Base-by-base conservation (phyloP, 2,113 vertebrate species). In the Heterochromis multidens region DNA sequence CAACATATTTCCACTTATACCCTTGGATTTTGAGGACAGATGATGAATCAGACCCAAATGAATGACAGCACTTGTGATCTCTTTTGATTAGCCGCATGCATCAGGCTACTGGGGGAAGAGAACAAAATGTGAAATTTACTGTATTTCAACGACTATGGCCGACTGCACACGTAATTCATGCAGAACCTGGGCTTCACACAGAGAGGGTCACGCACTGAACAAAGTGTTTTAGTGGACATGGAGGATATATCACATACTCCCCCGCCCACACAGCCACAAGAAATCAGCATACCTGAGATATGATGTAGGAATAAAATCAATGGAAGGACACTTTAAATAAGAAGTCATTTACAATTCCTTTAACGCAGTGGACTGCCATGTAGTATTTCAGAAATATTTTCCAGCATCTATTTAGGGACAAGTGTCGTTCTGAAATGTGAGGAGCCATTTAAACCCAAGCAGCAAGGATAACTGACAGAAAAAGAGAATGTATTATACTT, bases 21-120 rank as follows among this genome's bases (percentile, higher is more conserved):
- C 7, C 59, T 79, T 58, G 49, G 81, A 89, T 88, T 61, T 82
- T 46, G 10, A 81, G 76, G 78, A 80, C 56, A 72, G 85, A 84
- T 79, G 80, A 90, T 88, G 84, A 88, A 89, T 89, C 83, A 61
- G 81, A 23, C 70, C 83, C 57, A 77, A 80, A 62, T 83, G 81
- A 82, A 82, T 80, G 87, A 81, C 88, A 84, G 70, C 4, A 25
- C 61, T 78, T 88, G 57, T 78, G 83, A 91, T 91, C 21, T 84
- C 54, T 80, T 88, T 80, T 89, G 74, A 91, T 87, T 87, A 63
- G 67, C 31, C 1, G 49, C 33, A 87, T 79, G 19, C 81, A 80
- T 86, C 56, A 77, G 37, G 65, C 79, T 72, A 59, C 79, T 61
- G 65, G 13, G 72, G 16, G 83, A 81, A 80, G 61, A 67, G 57